Base-by-base conservation (phyloP, 2,113 vertebrate species). In the Eublepharis macularius region DNA sequence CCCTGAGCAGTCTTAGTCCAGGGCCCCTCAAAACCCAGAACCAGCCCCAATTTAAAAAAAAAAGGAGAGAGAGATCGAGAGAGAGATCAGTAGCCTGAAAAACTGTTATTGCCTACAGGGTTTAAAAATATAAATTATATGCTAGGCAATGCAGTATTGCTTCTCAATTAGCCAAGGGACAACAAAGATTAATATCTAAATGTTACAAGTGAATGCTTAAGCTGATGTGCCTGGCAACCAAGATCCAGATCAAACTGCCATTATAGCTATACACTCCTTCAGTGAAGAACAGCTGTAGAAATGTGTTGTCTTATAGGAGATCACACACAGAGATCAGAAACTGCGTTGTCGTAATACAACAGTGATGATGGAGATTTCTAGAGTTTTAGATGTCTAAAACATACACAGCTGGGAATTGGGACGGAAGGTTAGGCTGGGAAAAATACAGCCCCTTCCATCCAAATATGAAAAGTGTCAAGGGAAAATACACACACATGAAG, bases 401-500 rank as follows among this genome's bases (percentile, higher is more conserved):
- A 14, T 63, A 86, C 60, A 8, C 39, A 80, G 14, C 14, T 21
- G 17, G 47, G n/a, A 63, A 60, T 19, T n/a, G 39, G 0, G 78
- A 39, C 63, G 36, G 8, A 47, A 2, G 49, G 16, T 0, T 34
- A 4, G 1, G 26, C 4, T 80, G 1, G 26, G 10, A 80, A 82
- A 73, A 77, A 21, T 0, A 57, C 2, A 85, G 74, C 39, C 11
- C 16, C 26, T 4, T 5, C 72, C 14, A 4, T 11, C 26, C 72
- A 74, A 29, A 74, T 74, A 45, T 24, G 13, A 24, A 43, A 43
- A 74, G 16, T 12, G 79, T 24, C 47, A 84, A 57, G 85, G 84
- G 78, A 81, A 91, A 87, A 87, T 57, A 34, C 1, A 84, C 2
- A 16, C 12, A 70, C 80, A 86, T 72, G 49, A 80, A 88, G 76